phyloP scores from a whole-genome alignment of 1,140 invertebrate genomes.

The Cylas formicarius region DNA sequence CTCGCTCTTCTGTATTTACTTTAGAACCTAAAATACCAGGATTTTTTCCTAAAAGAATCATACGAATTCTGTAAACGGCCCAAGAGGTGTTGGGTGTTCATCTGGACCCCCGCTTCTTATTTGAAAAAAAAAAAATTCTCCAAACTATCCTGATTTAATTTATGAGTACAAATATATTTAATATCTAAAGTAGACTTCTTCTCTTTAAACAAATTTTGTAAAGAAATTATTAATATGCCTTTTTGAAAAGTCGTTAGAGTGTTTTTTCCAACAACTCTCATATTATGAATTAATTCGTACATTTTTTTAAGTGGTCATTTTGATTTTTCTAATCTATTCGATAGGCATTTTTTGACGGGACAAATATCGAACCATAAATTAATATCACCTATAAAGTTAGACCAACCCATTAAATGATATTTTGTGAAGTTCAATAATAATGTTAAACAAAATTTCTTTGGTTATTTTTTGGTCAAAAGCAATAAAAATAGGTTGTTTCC shows the following conservation, averaged over 20 bases:
- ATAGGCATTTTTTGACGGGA: slow-evolving; percentile 15
- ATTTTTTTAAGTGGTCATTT: slow-evolving; percentile 9
- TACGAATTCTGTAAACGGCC: too few relatives aligned
- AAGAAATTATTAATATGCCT: slow-evolving; percentile 9
- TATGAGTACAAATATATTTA: background rate
- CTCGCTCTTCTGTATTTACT: too few relatives aligned
- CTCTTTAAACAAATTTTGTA: too few relatives aligned
- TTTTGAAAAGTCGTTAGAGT: slow-evolving; percentile 6
- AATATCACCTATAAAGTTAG: slow-evolving; percentile 30
- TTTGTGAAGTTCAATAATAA: slow-evolving; percentile 31
- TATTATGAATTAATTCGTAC: slow-evolving; percentile 7
- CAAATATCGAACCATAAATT: slow-evolving; percentile 31
- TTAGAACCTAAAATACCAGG: too few relatives aligned
- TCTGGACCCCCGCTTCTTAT: slow-evolving; percentile 2
- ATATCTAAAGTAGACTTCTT: too few relatives aligned
- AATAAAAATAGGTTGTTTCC: slow-evolving; percentile 41
- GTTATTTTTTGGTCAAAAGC: slow-evolving; percentile 38
- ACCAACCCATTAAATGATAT: slow-evolving; percentile 33
- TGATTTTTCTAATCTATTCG: slow-evolving; percentile 6
- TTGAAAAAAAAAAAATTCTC: slow-evolving; percentile 15
- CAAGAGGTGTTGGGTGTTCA: too few relatives aligned
- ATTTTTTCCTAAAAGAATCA: too few relatives aligned
- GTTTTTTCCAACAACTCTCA: slow-evolving; percentile 13
- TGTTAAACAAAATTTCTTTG: slow-evolving; percentile 27
- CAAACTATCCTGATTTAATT: slow-evolving; percentile 1